Percentiles rank a stretch among this genome's conserved stretches.
These are phyloP conservation scores for Apamea monoglypha DNA, from an alignment of 2,888 invertebrate species.

Conservation along the genomic window DNA sequence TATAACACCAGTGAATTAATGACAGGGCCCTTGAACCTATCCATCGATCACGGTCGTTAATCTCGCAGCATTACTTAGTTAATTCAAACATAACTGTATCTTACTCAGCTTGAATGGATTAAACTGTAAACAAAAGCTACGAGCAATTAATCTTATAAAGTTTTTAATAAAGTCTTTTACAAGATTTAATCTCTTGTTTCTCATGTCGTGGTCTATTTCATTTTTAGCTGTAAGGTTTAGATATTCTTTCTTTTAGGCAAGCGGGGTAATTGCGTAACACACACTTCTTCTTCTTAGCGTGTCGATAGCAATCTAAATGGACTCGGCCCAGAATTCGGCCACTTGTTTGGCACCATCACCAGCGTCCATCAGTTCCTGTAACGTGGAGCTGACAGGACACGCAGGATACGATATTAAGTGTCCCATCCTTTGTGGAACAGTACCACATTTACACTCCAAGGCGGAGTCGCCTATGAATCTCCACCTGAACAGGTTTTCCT, in stretches of 20 bases:
- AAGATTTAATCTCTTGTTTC: not conserved
- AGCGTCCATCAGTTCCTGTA: not conserved
- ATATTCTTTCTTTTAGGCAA: not conserved
- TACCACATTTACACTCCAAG: too few species aligned
- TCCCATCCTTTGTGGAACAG: too few species aligned
- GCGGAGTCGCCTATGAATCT: too few species aligned
- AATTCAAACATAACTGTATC: conserved; percentile 24
- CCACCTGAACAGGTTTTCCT: too few species aligned
- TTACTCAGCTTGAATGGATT: conserved; percentile 1
- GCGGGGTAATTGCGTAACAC: too few species aligned
- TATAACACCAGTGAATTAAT: conserved; percentile 2
- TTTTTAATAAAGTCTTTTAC: not conserved
- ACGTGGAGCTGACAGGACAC: not conserved
- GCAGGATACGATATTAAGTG: not conserved
- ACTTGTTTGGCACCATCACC: too few species aligned
- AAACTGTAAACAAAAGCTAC: conserved; percentile 15
- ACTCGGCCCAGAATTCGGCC: not conserved
- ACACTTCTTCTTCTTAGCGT: not conserved
- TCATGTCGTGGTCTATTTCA: not conserved
- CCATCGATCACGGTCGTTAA: conserved; percentile 13
- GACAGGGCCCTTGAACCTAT: conserved; percentile 4
- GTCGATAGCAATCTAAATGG: not conserved
- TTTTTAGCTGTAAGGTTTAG: not conserved
- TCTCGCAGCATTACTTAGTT: conserved; percentile 2
- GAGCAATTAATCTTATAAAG: conserved; percentile 11